Evolutionary conservation across 2,797 vertebrate genomes (phyloP), one percentile per base, ranked within the genome.

Genomic region (Eulemur mongoz): DNA sequence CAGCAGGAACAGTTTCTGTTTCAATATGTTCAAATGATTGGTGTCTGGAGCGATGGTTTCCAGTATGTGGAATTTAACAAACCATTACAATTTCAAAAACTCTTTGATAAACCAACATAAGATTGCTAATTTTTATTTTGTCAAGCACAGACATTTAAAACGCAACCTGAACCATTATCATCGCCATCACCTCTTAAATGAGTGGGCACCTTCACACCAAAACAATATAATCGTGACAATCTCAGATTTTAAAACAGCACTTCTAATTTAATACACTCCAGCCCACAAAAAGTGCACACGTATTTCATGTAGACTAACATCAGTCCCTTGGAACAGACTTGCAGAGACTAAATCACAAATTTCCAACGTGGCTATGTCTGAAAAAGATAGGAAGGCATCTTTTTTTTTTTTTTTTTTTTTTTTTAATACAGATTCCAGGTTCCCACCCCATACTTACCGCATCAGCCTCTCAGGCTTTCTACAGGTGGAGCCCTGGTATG

Each of bases 41-140:
- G 14, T 13, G 18, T 82, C 54, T 76, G 73, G 69, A 91, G 48
- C 50, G 79, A n/a, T 67, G 54, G 23, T 78, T 85, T 35, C 40
- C 61, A 94, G 82, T 61, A 50, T 92, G 87, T 81, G 82, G 52
- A 84, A 91, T 91, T 78, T 87, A 84, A 83, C 0, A 5, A 93
- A 22, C 18, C 38, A 50, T 45, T 69, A 70, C 73, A 70, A 73
- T 94, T 32, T 61, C 61, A 85, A 65, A 81, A 81, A n/a, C n/a
- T 5, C 50, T 70, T 69, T 2, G 40, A 69, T 35, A 40, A 25
- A 85, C 30, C 57, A 61, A 27, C 23, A 30, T 27, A 65, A 30
- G 27, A 63, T 59, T 61, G 65, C 45, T 82, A 13, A 73, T 63
- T 92, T 95, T 63, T 67, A 63, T 83, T 79, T 92, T 90, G 80